Evolutionary conservation across 30 jellyfish, hydroid and myxozoan genomes (phyloP).

Genomic region (Aurelia sp.): DNA sequence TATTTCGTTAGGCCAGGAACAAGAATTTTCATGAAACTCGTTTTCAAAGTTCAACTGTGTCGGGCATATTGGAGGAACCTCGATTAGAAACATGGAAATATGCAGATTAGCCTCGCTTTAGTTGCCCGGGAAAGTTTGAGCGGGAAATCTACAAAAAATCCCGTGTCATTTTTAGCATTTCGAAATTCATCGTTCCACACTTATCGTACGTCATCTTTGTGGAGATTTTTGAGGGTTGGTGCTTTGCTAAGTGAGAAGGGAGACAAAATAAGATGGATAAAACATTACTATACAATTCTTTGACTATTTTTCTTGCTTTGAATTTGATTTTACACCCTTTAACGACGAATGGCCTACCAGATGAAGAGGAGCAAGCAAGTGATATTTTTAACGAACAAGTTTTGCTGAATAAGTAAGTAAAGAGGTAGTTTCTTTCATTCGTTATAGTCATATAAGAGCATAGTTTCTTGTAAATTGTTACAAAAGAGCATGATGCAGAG

Average conservation of each 20-base stretch:
- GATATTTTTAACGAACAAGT: background rate
- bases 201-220: too few species aligned
- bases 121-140: too few species aligned
- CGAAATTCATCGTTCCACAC: too few species aligned
- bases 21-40: too few species aligned
- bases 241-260: background rate
- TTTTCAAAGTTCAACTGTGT: too few species aligned
- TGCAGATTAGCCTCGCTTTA: too few species aligned
- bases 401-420: background rate
- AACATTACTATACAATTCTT: background rate
- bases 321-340: background rate
- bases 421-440: background rate
- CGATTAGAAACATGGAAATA: too few species aligned
- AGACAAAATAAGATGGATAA: background rate
- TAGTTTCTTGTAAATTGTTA: background rate
- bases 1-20: too few species aligned
- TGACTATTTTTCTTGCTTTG: background rate
- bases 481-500: background rate
- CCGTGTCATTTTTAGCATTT: too few species aligned
- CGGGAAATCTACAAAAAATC: too few species aligned
- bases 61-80: too few species aligned
- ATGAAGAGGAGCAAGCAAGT: conserved; percentile 3
- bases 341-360: conserved; percentile 3
- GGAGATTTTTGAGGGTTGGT: background rate
- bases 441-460: background rate